Conservation (phyloP, 2,113 vertebrate genomes). For the Ahaetulla prasina region DNA sequence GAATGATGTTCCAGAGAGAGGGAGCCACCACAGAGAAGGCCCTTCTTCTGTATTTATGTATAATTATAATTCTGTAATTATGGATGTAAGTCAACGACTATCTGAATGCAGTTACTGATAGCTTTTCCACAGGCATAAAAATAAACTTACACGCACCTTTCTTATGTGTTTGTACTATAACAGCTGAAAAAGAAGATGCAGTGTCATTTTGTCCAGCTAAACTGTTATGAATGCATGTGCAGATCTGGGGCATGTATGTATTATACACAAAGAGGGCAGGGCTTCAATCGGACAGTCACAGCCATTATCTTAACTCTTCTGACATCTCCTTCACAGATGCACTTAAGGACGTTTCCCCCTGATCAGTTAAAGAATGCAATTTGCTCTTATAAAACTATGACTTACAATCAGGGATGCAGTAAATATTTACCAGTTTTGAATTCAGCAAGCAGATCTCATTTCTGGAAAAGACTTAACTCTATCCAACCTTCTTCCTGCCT, state of each 20-base stretch:
- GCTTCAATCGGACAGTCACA: too few relatives aligned
- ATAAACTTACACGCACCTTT: constrained; percentile 36
- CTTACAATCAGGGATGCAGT: too few relatives aligned
- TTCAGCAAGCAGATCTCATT: neutral
- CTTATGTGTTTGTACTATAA: constrained; percentile 61
- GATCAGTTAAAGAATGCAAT: constrained; percentile 24
- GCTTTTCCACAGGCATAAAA: constrained; percentile 39
- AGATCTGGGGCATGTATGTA: too few relatives aligned
- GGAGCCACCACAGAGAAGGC: too few relatives aligned
- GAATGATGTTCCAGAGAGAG: too few relatives aligned
- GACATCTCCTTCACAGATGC: too few relatives aligned
- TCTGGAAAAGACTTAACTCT: neutral
- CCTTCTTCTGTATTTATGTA: too few relatives aligned
- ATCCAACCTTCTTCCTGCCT: neutral
- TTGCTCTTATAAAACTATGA: too few relatives aligned
- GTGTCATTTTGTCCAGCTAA: constrained; percentile 51
- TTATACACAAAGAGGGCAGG: too few relatives aligned
- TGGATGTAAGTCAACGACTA: too few relatives aligned
- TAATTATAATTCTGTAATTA: too few relatives aligned
- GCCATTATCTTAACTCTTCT: too few relatives aligned
- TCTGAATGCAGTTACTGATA: constrained; percentile 43
- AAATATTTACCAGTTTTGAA: neutral
- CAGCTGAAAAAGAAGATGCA: constrained; percentile 34
- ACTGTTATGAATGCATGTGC: constrained; percentile 21
- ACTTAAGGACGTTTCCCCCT: neutral